A percentile compares a stretch with the other conserved stretches of the same genome.
Conservation (phyloP, 2,888 invertebrate species). For the Oscheius sp. region DNA sequence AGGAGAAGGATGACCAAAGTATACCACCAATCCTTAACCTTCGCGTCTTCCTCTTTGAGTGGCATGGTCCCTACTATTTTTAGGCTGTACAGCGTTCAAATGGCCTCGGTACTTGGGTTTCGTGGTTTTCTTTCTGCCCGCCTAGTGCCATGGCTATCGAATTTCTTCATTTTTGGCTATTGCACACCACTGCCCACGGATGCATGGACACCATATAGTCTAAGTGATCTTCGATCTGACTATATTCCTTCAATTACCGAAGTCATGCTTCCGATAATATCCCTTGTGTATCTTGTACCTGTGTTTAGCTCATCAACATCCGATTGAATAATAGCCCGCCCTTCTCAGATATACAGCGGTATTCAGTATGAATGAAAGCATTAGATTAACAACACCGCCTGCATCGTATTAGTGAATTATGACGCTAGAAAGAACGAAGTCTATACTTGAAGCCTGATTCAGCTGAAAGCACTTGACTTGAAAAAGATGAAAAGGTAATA, state of each 20-base stretch:
- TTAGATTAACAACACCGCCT: neutral
- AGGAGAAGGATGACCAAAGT: no score
- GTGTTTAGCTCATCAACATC: no score
- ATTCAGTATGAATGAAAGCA: neutral
- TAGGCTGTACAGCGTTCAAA: slow-evolving; percentile 12
- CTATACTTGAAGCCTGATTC: neutral
- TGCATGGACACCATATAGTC: slow-evolving; percentile 28
- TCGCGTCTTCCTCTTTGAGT: no score
- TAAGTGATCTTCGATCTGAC: neutral
- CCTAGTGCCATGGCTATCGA: slow-evolving; percentile 28
- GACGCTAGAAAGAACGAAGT: slow-evolving; percentile 13
- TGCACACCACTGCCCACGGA: slow-evolving; percentile 29
- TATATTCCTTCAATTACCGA: no score
- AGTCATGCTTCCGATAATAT: neutral
- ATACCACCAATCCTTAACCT: no score
- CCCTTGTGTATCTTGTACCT: no score
- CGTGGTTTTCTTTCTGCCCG: slow-evolving; percentile 28
- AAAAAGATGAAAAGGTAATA: no score
- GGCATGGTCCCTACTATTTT: slow-evolving; percentile 6
- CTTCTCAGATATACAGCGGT: neutral
- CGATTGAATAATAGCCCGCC: no score
- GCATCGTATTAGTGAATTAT: slow-evolving; percentile 6
- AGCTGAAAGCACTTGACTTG: neutral
- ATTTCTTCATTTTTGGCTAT: slow-evolving; percentile 31
- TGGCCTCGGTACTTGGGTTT: slow-evolving; percentile 23